Evolutionary conservation across 2,888 invertebrate genomes (phyloP).

Genomic region (Argynnis bischoffii): DNA sequence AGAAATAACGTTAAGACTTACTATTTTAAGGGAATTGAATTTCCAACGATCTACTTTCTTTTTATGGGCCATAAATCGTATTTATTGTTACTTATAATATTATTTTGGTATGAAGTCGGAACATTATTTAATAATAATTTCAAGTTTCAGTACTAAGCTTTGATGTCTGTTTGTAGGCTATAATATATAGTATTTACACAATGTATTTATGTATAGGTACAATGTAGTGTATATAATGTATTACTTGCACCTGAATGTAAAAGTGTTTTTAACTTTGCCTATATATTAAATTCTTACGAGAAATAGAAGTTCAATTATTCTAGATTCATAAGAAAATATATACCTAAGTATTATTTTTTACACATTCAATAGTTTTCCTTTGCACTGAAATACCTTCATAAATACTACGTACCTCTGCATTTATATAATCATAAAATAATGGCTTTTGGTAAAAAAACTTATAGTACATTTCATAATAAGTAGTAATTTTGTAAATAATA

Average conservation of each 20-base stretch:
- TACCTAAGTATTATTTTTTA: too few relatives aligned
- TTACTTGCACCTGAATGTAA: neutral
- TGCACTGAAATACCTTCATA: too few relatives aligned
- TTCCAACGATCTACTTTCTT: conserved; percentile 44
- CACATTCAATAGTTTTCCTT: too few relatives aligned
- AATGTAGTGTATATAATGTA: neutral
- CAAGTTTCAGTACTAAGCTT: conserved; percentile 29
- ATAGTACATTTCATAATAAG: too few relatives aligned
- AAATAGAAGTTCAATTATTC: too few relatives aligned
- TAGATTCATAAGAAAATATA: too few relatives aligned
- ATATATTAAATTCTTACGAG: too few relatives aligned
- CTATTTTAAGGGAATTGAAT: conserved; percentile 45
- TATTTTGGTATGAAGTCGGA: conserved; percentile 41
- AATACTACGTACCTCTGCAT: too few relatives aligned
- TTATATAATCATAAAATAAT: too few relatives aligned
- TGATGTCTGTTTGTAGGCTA: conserved; percentile 20
- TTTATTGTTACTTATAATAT: conserved; percentile 47
- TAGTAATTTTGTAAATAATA: too few relatives aligned
- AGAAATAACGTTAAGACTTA: conserved; percentile 35
- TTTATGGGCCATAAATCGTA: conserved; percentile 49
- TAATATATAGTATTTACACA: neutral
- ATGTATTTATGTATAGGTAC: neutral
- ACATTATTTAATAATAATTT: conserved; percentile 42
- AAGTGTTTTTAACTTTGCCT: too few relatives aligned
- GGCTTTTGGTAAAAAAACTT: too few relatives aligned